These are phyloP conservation scores for Abrostola triplasia DNA, from an alignment of 2,888 invertebrate species.

Conservation along the genomic window DNA sequence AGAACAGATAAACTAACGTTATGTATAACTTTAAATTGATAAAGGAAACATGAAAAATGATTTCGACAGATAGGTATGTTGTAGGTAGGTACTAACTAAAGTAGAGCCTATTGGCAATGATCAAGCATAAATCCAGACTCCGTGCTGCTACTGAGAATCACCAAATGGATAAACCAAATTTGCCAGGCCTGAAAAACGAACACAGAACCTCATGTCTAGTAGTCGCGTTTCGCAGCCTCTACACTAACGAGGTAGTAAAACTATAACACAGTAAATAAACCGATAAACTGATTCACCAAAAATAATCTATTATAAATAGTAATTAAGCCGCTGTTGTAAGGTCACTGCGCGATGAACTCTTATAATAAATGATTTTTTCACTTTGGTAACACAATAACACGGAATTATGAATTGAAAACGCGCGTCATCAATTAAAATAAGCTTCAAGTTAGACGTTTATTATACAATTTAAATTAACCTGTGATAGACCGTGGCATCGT, in stretches of 20 bases:
- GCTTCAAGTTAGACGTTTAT: slow-evolving; percentile 46
- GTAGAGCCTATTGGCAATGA: too few relatives aligned
- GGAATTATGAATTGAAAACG: slow-evolving; percentile 60
- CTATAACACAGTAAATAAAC: slow-evolving; percentile 29
- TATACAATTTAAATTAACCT: slow-evolving; percentile 50
- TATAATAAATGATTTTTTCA: slow-evolving; percentile 58
- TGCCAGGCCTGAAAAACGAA: too few relatives aligned
- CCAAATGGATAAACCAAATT: too few relatives aligned
- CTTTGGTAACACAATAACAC: slow-evolving; percentile 54
- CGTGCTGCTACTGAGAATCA: too few relatives aligned
- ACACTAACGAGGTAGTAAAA: slow-evolving; percentile 10
- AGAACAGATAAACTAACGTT: slow-evolving; percentile 47
- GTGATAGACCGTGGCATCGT: slow-evolving; percentile 50
- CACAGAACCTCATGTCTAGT: too few relatives aligned
- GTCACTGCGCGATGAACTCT: slow-evolving; percentile 58
- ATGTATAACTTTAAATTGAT: too few relatives aligned
- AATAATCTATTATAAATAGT: slow-evolving; percentile 32
- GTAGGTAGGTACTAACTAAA: too few relatives aligned
- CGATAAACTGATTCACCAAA: slow-evolving; percentile 23
- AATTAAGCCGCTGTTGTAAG: slow-evolving; percentile 50
- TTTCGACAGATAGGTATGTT: too few relatives aligned
- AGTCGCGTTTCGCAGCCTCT: too few relatives aligned
- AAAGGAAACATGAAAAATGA: too few relatives aligned
- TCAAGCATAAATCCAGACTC: too few relatives aligned
- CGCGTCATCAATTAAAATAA: slow-evolving; percentile 71